Base-by-base conservation (phyloP, 2,888 invertebrate species). In the Macaria notata region DNA sequence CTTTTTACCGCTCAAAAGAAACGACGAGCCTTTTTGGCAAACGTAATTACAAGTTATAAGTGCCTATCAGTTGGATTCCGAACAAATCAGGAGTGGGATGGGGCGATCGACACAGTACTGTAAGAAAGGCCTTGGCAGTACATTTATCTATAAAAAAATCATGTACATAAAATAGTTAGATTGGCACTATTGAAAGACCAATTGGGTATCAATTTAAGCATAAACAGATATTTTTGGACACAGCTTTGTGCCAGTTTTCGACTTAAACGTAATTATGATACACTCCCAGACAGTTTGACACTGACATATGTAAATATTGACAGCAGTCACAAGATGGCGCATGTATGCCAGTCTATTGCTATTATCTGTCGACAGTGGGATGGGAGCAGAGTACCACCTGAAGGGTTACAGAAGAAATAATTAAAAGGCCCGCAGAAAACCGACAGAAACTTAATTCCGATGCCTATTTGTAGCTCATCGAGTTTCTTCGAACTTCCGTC, bases 391-490 rank as follows among this genome's bases (percentile, higher is more conserved):
- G 75, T 69, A 74, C 77, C 78, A 86, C 84, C 86, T 84, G 82
- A 75, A 78, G 76, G 80, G 82, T 70, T 74, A 71, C 72, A 68
- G 67, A 68, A 78, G 82, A 82, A 87, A 90, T 91, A 90, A 91
- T 91, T 91, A 91, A 90, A 91, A 90, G 89, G 86, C 86, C 79
- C 75, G 83, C 84, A 77, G 86, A 80, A 84, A 83, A 85, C 82
- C 81, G 81, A 74, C 76, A 73, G 79, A 77, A 86, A 89, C 88
- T 88, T 85, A 82, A 86, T 86, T 83, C 83, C 84, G 82, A 88
- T 89, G 88, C 88, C 84, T 87, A 88, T 90, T 89, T 86, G 88
- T 84, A 86, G 81, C 86, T 86, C 87, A 84, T 83, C 81, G 79
- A 84, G 81, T 86, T 86, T 73, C 62, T 57, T 68, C 71, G 71